These are phyloP conservation scores for Aptenodytes patagonicus DNA, from an alignment of 2,113 vertebrate genomes.

Conservation along the genomic window DNA sequence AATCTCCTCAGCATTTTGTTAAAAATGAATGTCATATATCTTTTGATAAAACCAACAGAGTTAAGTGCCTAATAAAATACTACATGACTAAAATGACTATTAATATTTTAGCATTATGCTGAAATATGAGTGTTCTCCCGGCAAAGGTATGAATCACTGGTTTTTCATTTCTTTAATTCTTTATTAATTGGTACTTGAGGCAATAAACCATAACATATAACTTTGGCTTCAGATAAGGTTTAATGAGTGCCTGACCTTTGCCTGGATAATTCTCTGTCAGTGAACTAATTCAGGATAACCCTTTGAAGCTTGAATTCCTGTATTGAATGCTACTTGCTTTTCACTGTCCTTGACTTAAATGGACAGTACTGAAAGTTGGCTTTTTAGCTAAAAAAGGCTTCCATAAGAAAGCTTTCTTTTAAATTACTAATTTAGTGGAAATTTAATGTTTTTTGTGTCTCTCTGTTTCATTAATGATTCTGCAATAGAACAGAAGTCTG, in stretches of 20 bases:
- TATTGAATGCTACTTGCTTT: slow-evolving; percentile 56
- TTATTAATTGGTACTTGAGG: slow-evolving; percentile 81
- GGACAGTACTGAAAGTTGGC: neutral
- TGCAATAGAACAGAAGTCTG: slow-evolving; percentile 13
- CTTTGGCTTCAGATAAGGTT: slow-evolving; percentile 77
- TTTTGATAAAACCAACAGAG: slow-evolving; percentile 73
- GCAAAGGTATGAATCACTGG: slow-evolving; percentile 75
- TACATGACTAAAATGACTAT: slow-evolving; percentile 75
- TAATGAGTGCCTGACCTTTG: slow-evolving; percentile 81
- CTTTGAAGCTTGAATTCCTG: slow-evolving; percentile 55
- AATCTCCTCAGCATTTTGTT: slow-evolving; percentile 71
- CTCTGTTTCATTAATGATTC: slow-evolving; percentile 52
- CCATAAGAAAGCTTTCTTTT: slow-evolving; percentile 61
- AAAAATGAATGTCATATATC: slow-evolving; percentile 77
- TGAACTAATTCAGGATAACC: slow-evolving; percentile 67
- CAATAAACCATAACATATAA: slow-evolving; percentile 79
- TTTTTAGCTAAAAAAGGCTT: slow-evolving; percentile 1
- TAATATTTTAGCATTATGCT: slow-evolving; percentile 75
- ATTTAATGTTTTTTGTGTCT: slow-evolving; percentile 5
- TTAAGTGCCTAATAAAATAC: slow-evolving; percentile 77
- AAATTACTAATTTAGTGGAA: slow-evolving; percentile 59
- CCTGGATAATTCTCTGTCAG: slow-evolving; percentile 71
- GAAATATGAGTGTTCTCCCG: slow-evolving; percentile 60
- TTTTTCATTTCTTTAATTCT: slow-evolving; percentile 82
- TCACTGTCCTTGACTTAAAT: slow-evolving; percentile 64